Percentiles rank a stretch among this genome's conserved stretches.
Evolutionary conservation across 2,113 vertebrate genomes (phyloP).

Genomic region (Pleuronectes platessa): DNA sequence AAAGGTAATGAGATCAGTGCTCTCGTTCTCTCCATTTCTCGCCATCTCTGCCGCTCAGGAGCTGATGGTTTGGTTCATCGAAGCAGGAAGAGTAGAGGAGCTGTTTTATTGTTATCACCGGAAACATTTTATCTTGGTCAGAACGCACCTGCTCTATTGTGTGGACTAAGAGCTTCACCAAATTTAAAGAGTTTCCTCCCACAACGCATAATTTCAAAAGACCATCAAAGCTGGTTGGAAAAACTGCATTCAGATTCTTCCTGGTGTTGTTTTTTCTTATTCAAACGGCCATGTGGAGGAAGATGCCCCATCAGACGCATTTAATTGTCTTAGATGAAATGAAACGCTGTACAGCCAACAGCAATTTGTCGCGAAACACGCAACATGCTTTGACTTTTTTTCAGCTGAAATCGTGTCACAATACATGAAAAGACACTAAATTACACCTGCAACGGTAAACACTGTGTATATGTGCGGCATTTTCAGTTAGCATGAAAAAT

Average conservation of each 20-base stretch:
- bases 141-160: constrained; percentile 61
- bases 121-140: constrained; percentile 66
- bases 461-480: neutral
- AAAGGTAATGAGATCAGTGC: constrained; percentile 78
- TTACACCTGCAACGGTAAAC: neutral
- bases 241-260: constrained; percentile 12
- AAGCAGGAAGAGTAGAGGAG: constrained; percentile 66
- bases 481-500: neutral
- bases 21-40: constrained; percentile 47
- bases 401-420: no score
- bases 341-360: constrained; percentile 20
- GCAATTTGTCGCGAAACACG: constrained; percentile 10
- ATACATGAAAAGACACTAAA: neutral
- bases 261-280: constrained; percentile 32
- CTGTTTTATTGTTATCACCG: constrained; percentile 63
- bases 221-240: constrained; percentile 25
- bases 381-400: constrained; percentile 14
- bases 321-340: constrained; percentile 47
- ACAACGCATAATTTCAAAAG: constrained; percentile 54
- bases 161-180: constrained; percentile 56
- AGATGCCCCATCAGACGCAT: constrained; percentile 30
- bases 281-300: neutral
- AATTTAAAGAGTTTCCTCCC: constrained; percentile 67
- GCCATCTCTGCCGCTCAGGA: constrained; percentile 59
- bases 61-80: constrained; percentile 62